Evolutionary conservation across 2,113 vertebrate species (phyloP), one percentile per base, ranked within the genome.

Genomic region (Ciconia boyciana): DNA sequence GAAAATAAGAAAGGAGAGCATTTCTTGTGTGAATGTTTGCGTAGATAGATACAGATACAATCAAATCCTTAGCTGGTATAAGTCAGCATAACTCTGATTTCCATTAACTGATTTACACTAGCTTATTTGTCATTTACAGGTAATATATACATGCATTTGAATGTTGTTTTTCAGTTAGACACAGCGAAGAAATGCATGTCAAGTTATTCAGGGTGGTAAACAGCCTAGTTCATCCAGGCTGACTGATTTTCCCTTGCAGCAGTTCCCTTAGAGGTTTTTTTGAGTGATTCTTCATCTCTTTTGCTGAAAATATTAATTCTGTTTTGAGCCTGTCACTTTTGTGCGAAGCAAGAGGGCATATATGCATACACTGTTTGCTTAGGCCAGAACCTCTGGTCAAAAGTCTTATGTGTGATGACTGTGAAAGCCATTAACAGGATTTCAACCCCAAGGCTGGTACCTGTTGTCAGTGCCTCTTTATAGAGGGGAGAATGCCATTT

Each of bases 241-340:
- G 91, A 88, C 93, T 97, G 61, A 72, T 97, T 71, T 95, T 84
- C 71, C 95, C 97, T 95, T 84, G 78, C 75, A 97, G 94, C 94
- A 41, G n/a, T 96, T 93, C 94, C 83, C 96, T 96, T 93, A 82
- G 93, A 91, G 96, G 48, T 28, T 66, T 70, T 82, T 66, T 11
- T 90, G 93, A 93, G 94, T 95, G 90, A 96, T 96, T 98, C 96
- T 97, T 96, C 87, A 74, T 97, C 91, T 97, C 81, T 83, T 93
- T 96, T 89, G 93, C 93, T 88, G 68, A 92, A 96, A 96, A 96
- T 75, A 87, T 89, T 95, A 92, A 81, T 89, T 96, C 71, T 97
- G 69, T 94, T 97, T 94, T 92, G 54, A 92, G 62, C 82, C 49
- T 95, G 84, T 95, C 83, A 65, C 64, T 93, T 97, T 32, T 66